phyloP scores from a whole-genome alignment of 1,140 invertebrate species.

The Sarcophaga peregrina region DNA sequence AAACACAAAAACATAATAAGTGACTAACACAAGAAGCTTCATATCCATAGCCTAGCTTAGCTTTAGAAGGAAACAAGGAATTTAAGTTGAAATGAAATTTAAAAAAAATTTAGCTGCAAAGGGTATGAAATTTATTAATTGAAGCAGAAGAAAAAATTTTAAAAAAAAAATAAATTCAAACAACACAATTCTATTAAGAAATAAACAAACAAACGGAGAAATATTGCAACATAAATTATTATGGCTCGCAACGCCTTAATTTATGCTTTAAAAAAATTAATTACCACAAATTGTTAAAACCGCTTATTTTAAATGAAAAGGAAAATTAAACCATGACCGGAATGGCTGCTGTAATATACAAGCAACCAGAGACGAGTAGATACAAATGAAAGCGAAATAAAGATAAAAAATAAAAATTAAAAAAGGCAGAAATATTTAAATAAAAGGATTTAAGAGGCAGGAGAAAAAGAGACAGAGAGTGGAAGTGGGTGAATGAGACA shows the following conservation, averaged over 20 bases:
- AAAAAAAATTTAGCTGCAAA: background rate
- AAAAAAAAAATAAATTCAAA: background rate
- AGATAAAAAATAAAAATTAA: background rate
- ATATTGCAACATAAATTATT: background rate
- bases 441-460: background rate
- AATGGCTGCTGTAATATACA: background rate
- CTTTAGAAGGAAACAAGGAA: background rate
- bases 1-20: background rate
- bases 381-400: background rate
- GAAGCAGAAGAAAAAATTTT: background rate
- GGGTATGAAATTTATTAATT: conserved; percentile 18
- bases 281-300: conserved; percentile 22
- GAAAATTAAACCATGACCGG: background rate
- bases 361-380: background rate
- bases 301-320: conserved; percentile 1
- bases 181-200: background rate
- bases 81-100: background rate
- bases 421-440: background rate
- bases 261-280: conserved; percentile 21
- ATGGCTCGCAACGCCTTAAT: background rate
- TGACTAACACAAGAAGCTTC: background rate
- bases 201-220: background rate
- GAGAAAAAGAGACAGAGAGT: no score
- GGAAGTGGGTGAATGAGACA: no score
- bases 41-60: background rate